Evolutionary conservation across 2,888 invertebrate genomes (phyloP).

Genomic region (Erpobdella octoculata): DNA sequence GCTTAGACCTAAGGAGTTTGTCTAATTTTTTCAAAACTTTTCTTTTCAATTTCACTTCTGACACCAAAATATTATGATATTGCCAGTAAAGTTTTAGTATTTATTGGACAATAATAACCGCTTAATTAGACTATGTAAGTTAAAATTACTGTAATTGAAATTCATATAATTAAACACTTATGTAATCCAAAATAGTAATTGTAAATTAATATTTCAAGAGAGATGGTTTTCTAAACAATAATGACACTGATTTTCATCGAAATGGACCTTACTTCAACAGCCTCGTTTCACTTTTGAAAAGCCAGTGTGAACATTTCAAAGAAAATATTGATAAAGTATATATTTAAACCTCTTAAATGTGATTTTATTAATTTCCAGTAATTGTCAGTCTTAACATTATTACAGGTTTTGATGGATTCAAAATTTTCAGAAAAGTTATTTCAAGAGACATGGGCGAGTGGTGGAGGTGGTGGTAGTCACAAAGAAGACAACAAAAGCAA

Average conservation of each 20-base stretch:
- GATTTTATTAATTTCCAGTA: not conserved
- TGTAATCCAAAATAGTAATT: not conserved
- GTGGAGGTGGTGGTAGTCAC: not conserved
- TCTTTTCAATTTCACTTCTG: no score
- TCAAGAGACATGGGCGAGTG: no score
- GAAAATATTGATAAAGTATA: slow-evolving; percentile 13
- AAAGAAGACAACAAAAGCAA: not conserved
- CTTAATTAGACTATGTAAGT: no score
- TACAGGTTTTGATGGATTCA: not conserved
- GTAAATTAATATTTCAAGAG: slow-evolving; percentile 1
- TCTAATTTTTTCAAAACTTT: no score
- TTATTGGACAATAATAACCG: no score
- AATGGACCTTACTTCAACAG: not conserved
- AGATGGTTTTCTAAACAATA: slow-evolving; percentile 22
- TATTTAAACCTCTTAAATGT: not conserved
- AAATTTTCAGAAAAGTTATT: not conserved
- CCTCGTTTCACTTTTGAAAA: not conserved
- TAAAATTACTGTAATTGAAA: no score
- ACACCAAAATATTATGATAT: no score
- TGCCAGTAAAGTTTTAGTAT: no score
- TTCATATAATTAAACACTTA: no score
- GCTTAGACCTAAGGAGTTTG: no score
- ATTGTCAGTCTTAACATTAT: no score
- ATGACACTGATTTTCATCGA: slow-evolving; percentile 16
- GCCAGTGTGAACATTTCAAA: not conserved